Evolutionary conservation across 2,888 invertebrate genomes (phyloP).

Genomic region (Rhodophaea formosa): DNA sequence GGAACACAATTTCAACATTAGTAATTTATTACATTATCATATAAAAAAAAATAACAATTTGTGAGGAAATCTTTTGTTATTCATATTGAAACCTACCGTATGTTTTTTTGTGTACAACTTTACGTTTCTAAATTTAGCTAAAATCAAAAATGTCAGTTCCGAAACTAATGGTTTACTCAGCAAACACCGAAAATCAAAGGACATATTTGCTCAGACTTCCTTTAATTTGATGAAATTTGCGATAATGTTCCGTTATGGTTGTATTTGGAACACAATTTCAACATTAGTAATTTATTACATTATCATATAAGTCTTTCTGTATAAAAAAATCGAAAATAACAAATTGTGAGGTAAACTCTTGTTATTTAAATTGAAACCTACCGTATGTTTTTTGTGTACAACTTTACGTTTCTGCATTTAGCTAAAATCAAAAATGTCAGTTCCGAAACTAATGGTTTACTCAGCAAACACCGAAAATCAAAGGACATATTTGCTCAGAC

Average conservation of each 20-base stretch:
- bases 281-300: too few relatives aligned
- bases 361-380: too few relatives aligned
- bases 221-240: not conserved
- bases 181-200: not conserved
- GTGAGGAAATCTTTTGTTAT: too few relatives aligned
- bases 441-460: not conserved
- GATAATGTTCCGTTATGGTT: not conserved
- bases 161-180: not conserved
- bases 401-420: not conserved
- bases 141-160: not conserved
- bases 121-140: not conserved
- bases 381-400: too few relatives aligned
- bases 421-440: not conserved
- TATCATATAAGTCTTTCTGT: too few relatives aligned
- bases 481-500: not conserved
- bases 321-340: too few relatives aligned
- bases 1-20: not conserved
- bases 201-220: not conserved
- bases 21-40: too few relatives aligned
- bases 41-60: too few relatives aligned
- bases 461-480: not conserved
- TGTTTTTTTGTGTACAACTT: too few relatives aligned
- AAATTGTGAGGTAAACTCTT: too few relatives aligned
- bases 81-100: too few relatives aligned
- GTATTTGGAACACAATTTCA: not conserved